These are phyloP conservation scores for Agrilus mali DNA, from an alignment of 2,888 invertebrate species.

Conservation along the genomic window DNA sequence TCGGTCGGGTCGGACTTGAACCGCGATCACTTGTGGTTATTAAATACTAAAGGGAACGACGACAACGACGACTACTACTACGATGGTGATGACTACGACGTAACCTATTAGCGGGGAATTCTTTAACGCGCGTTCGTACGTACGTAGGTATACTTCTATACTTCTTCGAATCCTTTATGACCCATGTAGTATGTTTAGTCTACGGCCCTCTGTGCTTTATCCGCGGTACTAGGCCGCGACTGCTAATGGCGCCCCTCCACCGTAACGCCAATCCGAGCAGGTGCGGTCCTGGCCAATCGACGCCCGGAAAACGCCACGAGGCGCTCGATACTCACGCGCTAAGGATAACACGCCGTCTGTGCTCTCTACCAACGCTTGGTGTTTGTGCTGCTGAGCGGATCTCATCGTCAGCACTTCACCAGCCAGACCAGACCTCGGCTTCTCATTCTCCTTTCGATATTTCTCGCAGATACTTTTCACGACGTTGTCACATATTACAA, in stretches of 20 bases:
- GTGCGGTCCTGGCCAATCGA: conserved; percentile 39
- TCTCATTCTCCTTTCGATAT: too few relatives aligned
- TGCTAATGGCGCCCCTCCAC: conserved; percentile 37
- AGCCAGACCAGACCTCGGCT: too few relatives aligned
- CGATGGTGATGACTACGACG: conserved; percentile 1
- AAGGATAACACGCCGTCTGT: conserved; percentile 7
- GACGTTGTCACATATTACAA: too few relatives aligned
- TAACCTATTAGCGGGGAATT: conserved; percentile 33
- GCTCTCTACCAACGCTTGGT: neutral
- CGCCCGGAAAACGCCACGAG: conserved; percentile 27
- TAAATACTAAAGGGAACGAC: neutral
- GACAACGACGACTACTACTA: conserved; percentile 1
- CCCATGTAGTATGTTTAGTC: conserved; percentile 67
- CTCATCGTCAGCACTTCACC: too few relatives aligned
- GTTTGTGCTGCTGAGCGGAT: neutral
- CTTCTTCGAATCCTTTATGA: conserved; percentile 73
- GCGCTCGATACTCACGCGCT: conserved; percentile 17
- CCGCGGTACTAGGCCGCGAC: conserved; percentile 42
- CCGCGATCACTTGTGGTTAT: conserved; percentile 2
- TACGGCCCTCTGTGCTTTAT: conserved; percentile 72
- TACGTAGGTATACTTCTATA: conserved; percentile 38
- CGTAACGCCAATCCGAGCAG: conserved; percentile 36
- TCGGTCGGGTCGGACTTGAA: conserved; percentile 1
- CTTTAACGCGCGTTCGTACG: conserved; percentile 36
- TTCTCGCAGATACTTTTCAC: too few relatives aligned